Conservation (phyloP, 2,888 invertebrate species). For the Erebia epiphron region DNA sequence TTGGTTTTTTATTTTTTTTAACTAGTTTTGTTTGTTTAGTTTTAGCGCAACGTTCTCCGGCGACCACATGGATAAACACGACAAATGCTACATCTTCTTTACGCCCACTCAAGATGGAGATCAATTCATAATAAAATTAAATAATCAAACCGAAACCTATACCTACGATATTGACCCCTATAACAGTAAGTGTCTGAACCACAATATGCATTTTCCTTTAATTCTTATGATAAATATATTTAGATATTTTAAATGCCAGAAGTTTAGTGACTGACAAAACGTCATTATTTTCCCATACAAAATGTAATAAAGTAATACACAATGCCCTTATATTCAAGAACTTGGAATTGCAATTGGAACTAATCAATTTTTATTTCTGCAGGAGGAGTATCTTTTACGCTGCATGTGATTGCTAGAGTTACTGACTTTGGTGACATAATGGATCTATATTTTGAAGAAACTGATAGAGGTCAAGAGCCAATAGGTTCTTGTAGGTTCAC, state of each 20-base stretch:
- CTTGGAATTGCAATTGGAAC: not conserved
- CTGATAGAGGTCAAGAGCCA: constrained; percentile 20
- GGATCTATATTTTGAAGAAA: constrained; percentile 28
- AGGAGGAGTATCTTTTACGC: not conserved
- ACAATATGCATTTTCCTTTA: not conserved
- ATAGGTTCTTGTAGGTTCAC: constrained; percentile 24
- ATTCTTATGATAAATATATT: not conserved
- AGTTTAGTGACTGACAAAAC: too few species aligned
- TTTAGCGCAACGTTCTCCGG: constrained; percentile 19
- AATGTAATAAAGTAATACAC: too few species aligned
- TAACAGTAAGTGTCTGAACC: not conserved
- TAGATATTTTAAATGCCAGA: too few species aligned
- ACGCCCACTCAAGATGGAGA: not conserved
- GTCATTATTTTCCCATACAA: too few species aligned
- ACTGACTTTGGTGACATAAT: not conserved
- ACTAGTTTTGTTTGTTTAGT: constrained; percentile 13
- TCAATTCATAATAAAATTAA: not conserved
- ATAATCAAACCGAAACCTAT: not conserved
- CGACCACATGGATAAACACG: not conserved
- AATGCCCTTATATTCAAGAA: not conserved
- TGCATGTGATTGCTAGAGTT: constrained; percentile 1
- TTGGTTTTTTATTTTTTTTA: not conserved
- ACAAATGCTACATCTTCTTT: constrained; percentile 3
- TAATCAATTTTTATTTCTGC: not conserved
- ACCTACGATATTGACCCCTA: not conserved